Evolutionary conservation across 2,113 vertebrate genomes (phyloP), one percentile per base, ranked within the genome.

Genomic region (Vidua macroura): DNA sequence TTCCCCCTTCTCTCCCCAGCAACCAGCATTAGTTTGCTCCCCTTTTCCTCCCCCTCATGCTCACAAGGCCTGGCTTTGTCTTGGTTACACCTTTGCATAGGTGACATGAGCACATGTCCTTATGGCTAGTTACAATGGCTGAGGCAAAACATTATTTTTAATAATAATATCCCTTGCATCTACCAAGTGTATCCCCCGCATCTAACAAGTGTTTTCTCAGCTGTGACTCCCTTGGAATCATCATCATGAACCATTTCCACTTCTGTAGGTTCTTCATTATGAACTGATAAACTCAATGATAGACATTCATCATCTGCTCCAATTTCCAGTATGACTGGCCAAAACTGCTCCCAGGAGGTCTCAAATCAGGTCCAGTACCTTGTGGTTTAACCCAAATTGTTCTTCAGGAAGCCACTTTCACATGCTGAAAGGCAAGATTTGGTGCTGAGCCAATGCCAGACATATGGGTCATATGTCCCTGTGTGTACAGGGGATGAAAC

Each of bases 401-500:
- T 88, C 44, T 33, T 70, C 25, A 62, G 58, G 39, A 85, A 53
- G 39, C 39, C 62, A 51, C 30, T 27, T 53, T n/a, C 67, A 62
- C 14, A 43, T 35, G 24, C 5, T 49, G 69, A 77, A 41, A 72
- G 60, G 60, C 27, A 52, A 46, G 67, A 53, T 51, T 43, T 83
- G 44, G 25, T 60, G 44, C 25, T 43, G 49, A 76, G 22, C 9
- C 84, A 76, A 3, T 14, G 16, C 8, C 81, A 86, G 53, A 15
- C 9, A 46, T 8, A 21, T 4, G 11, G 28, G 11, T 9, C 0
- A 0, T 24, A 7, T 19, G 44, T n/a, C 31, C 35, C 33, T n/a
- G 0, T 16, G 48, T 15, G 7, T n/a, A 46, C 3, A 83, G 62
- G 18, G 21, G 8, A 46, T 25, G 17, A 27, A 89, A 83, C 37